phyloP scores from a whole-genome alignment of 2,113 vertebrate genomes.

The Calypte anna region DNA sequence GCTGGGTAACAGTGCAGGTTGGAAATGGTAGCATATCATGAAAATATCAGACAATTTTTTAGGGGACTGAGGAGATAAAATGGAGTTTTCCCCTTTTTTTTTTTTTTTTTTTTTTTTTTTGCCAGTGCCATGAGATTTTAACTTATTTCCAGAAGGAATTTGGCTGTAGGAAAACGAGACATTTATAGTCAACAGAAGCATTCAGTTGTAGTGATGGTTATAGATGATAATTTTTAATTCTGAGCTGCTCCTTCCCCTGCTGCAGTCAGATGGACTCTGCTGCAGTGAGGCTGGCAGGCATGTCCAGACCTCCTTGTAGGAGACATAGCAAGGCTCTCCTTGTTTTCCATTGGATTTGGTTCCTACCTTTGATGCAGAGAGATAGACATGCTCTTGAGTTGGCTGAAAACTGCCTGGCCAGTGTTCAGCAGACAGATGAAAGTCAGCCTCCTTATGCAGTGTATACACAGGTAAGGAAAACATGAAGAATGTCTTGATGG shows the following conservation, averaged over 20 bases:
- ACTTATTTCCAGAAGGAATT: neutral
- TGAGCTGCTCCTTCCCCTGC: neutral
- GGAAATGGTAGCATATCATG: neutral
- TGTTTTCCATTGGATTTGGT: neutral
- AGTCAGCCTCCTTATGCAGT: neutral
- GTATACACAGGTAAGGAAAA: neutral
- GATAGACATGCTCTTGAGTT: neutral
- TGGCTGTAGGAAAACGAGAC: neutral
- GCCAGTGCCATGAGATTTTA: neutral
- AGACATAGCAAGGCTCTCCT: neutral
- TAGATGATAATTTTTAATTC: neutral
- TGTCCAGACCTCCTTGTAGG: neutral
- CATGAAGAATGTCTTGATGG: neutral
- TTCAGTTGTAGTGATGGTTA: fast-evolving
- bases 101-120: neutral
- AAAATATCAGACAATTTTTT: neutral
- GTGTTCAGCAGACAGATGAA: neutral
- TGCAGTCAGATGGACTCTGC: fast-evolving
- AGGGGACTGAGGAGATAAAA: neutral
- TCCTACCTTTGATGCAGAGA: neutral
- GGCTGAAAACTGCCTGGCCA: neutral
- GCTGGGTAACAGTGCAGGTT: neutral
- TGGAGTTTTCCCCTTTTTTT: neutral
- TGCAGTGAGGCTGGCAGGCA: neutral
- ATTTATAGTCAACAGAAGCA: neutral